phyloP scores from a whole-genome alignment of 1,140 invertebrate genomes.

The Drosophila mauritiana region DNA sequence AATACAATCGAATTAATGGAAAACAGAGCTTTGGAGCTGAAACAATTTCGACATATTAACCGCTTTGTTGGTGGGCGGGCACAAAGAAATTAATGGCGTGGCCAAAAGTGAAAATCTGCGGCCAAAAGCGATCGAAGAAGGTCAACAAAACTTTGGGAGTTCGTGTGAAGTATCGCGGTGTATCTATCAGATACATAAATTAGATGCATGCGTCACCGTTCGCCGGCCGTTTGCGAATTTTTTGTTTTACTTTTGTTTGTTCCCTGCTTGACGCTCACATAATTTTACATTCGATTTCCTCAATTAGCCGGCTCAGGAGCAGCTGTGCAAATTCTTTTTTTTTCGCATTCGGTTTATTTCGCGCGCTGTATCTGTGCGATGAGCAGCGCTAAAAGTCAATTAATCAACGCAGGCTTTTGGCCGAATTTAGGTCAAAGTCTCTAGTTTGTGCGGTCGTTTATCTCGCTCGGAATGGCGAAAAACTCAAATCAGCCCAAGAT shows the following conservation, averaged over 20 bases:
- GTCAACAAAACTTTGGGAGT: constrained; percentile 28
- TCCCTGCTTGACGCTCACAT: constrained; percentile 47
- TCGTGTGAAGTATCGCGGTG: constrained; percentile 45
- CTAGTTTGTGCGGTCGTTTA: constrained; percentile 45
- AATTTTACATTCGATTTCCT: constrained; percentile 80
- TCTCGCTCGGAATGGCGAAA: constrained; percentile 34
- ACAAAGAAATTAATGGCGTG: constrained; percentile 47
- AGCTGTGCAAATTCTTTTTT: constrained; percentile 39
- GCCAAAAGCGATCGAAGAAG: constrained; percentile 30
- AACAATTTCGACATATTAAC: constrained; percentile 23
- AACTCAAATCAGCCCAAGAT: constrained; percentile 32
- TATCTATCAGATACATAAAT: constrained; percentile 67
- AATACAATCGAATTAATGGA: constrained; percentile 24
- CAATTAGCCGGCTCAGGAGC: constrained; percentile 63
- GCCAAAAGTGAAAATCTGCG: constrained; percentile 53
- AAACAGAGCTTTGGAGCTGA: constrained; percentile 2
- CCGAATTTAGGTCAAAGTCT: constrained; percentile 67
- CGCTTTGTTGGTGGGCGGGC: constrained; percentile 5
- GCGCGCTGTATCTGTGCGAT: constrained; percentile 47
- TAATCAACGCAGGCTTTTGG: constrained; percentile 65
- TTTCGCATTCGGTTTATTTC: not conserved
- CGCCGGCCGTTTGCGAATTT: constrained; percentile 33
- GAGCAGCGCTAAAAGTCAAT: constrained; percentile 59
- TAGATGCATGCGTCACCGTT: constrained; percentile 55
- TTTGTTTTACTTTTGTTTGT: constrained; percentile 12